These are phyloP conservation scores for Syngnathus scovelli DNA, from an alignment of 2,113 vertebrate genomes.

Conservation along the genomic window DNA sequence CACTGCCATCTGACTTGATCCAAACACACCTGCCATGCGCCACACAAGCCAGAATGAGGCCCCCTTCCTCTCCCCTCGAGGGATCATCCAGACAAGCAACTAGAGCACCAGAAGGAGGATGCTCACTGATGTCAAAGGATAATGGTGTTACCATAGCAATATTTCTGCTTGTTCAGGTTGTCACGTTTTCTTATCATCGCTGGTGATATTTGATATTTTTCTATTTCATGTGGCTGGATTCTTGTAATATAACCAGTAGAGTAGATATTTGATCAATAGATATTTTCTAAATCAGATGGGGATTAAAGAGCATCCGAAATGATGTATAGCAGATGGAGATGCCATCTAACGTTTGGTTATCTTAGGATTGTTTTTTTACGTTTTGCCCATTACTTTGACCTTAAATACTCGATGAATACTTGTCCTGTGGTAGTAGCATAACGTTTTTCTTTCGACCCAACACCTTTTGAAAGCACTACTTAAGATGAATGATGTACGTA, in stretches of 20 bases:
- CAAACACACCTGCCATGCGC: constrained; percentile 36
- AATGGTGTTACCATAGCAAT: constrained; percentile 74
- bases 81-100: constrained; percentile 32
- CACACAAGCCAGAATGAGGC: constrained; percentile 38
- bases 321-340: constrained; percentile 69
- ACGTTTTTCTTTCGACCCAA: constrained; percentile 58
- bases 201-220: constrained; percentile 80
- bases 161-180: constrained; percentile 73
- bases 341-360: constrained; percentile 54
- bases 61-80: constrained; percentile 31
- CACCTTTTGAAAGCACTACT: constrained; percentile 40
- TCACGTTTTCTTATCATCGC: constrained; percentile 75
- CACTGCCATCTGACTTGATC: constrained; percentile 84
- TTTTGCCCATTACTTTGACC: constrained; percentile 56
- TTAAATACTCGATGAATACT: constrained; percentile 64
- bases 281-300: constrained; percentile 75
- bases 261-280: constrained; percentile 77
- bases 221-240: constrained; percentile 72
- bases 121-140: constrained; percentile 62
- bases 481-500: constrained; percentile 56
- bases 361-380: constrained; percentile 32
- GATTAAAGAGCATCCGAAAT: constrained; percentile 65
- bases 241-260: constrained; percentile 72
- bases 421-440: constrained; percentile 64
- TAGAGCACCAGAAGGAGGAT: constrained; percentile 40